A percentile compares a stretch with the other conserved stretches of the same genome.
These are phyloP conservation scores for Brassicogethes aeneus DNA, from an alignment of 2,888 invertebrate species.

Conservation along the genomic window DNA sequence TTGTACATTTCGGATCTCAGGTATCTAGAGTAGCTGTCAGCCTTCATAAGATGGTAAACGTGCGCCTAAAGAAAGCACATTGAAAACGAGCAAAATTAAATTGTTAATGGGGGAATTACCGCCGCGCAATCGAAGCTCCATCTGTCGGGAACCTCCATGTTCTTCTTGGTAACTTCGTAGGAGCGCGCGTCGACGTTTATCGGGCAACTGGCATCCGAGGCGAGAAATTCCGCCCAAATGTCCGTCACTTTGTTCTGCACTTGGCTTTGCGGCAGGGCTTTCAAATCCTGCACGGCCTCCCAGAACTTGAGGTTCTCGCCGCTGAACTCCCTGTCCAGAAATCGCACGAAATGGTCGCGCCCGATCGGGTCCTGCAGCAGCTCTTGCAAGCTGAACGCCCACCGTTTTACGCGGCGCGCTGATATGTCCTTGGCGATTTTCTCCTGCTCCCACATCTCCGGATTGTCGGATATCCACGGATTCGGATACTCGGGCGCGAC, in stretches of 20 bases:
- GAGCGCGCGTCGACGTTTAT: conserved; percentile 95
- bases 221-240: conserved; percentile 90
- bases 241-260: conserved; percentile 74
- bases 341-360: conserved; percentile 89
- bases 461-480: conserved; percentile 94
- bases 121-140: conserved; percentile 98
- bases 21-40: conserved; percentile 96
- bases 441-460: conserved; percentile 97
- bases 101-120: conserved; percentile 43
- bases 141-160: conserved; percentile 74
- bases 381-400: conserved; percentile 96
- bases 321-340: conserved; percentile 96
- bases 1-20: conserved; percentile 98
- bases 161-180: conserved; percentile 73
- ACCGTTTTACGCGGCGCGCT: conserved; percentile 84
- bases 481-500: conserved; percentile 89
- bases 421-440: conserved; percentile 89
- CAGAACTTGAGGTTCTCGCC: conserved; percentile 99
- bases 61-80: conserved; percentile 63
- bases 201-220: conserved; percentile 89
- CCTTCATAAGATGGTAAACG: conserved; percentile 98
- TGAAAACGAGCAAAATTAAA: not conserved
- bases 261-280: conserved; percentile 77
- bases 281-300: conserved; percentile 89
- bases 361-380: conserved; percentile 91